Percentiles rank a stretch among this genome's conserved stretches.
Evolutionary conservation across 2,797 vertebrate species (phyloP).

Genomic region (Neosilurus mollespiculum): DNA sequence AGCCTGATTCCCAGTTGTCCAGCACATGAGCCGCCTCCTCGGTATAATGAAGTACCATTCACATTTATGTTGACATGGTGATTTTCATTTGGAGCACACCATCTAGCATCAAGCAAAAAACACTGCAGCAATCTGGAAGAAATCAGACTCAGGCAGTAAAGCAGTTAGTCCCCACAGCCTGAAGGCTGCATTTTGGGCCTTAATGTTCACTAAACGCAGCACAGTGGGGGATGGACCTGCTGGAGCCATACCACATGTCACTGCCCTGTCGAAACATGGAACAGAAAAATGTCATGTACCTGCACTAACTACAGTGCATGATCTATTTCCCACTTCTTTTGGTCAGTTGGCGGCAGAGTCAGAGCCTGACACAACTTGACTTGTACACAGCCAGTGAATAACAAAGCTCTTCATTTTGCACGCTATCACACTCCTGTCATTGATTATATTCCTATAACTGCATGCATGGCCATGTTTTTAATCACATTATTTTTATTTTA

Average conservation of each 20-base stretch:
- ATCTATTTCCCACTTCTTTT: not conserved
- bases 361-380: not conserved
- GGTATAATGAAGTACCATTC: conserved; percentile 30
- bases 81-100: conserved; percentile 29
- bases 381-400: too few species aligned
- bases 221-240: conserved; percentile 17
- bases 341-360: not conserved
- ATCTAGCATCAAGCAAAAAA: conserved; percentile 23
- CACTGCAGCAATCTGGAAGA: conserved; percentile 41
- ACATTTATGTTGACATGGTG: conserved; percentile 41
- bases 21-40: conserved; percentile 35
- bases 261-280: not conserved
- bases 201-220: conserved; percentile 33
- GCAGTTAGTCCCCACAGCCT: conserved; percentile 38
- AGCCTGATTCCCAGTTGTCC: conserved; percentile 3
- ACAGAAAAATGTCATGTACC: not conserved
- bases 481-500: too few species aligned
- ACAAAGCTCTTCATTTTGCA: not conserved
- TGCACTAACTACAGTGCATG: not conserved
- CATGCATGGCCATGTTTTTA: too few species aligned
- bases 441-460: not conserved
- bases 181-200: conserved; percentile 36
- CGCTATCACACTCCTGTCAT: not conserved
- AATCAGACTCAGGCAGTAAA: conserved; percentile 42
- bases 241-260: conserved; percentile 22